Evolutionary conservation across 2,888 invertebrate genomes (phyloP).

Genomic region (Odontocerum albicorne): DNA sequence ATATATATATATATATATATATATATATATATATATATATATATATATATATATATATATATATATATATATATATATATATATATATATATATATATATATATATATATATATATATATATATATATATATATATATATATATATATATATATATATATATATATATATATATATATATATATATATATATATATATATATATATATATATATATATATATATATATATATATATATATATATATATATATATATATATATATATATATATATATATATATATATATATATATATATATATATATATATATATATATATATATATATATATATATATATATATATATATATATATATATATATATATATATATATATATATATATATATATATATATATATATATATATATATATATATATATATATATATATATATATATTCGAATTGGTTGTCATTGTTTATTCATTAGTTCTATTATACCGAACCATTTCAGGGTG

Average conservation of each 20-base stretch:
- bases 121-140: background rate
- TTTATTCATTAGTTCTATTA: too few relatives aligned
- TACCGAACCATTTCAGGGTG: too few relatives aligned
- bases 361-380: conserved; percentile 7
- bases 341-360: conserved; percentile 7
- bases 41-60: too few relatives aligned
- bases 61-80: too few relatives aligned
- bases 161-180: background rate
- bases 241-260: conserved; percentile 6
- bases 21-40: too few relatives aligned
- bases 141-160: background rate
- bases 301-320: conserved; percentile 7
- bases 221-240: conserved; percentile 2
- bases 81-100: background rate
- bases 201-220: conserved; percentile 1
- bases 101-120: background rate
- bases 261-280: conserved; percentile 6
- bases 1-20: too few relatives aligned
- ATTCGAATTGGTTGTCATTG: too few relatives aligned
- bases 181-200: background rate
- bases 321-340: conserved; percentile 7
- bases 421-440: conserved; percentile 2
- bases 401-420: conserved; percentile 6
- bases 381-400: conserved; percentile 4
- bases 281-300: conserved; percentile 7